A percentile compares a stretch with the other conserved stretches of the same genome.
Evolutionary conservation across 2,888 invertebrate genomes (phyloP).

Genomic region (Trichopria drosophilae): DNA sequence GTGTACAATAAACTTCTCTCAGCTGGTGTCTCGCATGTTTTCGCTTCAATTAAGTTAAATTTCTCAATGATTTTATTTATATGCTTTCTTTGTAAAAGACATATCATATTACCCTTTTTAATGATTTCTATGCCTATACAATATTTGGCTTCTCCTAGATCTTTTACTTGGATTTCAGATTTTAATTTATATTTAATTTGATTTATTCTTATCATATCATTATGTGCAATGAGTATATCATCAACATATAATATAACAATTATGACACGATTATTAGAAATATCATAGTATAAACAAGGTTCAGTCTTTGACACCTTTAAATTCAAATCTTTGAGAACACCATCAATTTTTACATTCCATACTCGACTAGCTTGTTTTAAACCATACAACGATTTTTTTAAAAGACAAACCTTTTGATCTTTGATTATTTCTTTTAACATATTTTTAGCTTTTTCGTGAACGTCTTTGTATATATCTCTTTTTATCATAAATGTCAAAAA

Average conservation of each 20-base stretch:
- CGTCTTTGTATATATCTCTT: slow-evolving; percentile 4
- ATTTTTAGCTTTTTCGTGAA: slow-evolving; percentile 3
- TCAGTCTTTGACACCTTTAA: slow-evolving; percentile 2
- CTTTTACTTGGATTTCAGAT: slow-evolving; percentile 9
- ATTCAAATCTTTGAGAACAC: neutral
- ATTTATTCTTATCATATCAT: slow-evolving; percentile 1
- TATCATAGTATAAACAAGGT: slow-evolving; percentile 3
- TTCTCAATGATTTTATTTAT: slow-evolving; percentile 13
- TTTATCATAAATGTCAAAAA: neutral
- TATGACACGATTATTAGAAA: no score
- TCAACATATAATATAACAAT: no score
- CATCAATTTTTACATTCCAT: neutral
- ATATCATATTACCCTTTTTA: slow-evolving; percentile 5
- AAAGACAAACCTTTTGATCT: slow-evolving; percentile 1
- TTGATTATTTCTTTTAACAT: slow-evolving; percentile 5
- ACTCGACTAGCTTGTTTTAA: neutral
- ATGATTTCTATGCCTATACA: slow-evolving; percentile 14
- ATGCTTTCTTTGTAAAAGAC: slow-evolving; percentile 8
- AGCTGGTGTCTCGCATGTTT: slow-evolving; percentile 1
- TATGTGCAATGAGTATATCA: no score
- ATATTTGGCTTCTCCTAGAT: slow-evolving; percentile 12
- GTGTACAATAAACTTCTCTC: slow-evolving; percentile 5
- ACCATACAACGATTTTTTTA: neutral
- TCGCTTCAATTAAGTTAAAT: slow-evolving; percentile 16
- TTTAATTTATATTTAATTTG: slow-evolving; percentile 11